phyloP scores from a whole-genome alignment of 2,888 invertebrate genomes.

The Antheraea yamamai region DNA sequence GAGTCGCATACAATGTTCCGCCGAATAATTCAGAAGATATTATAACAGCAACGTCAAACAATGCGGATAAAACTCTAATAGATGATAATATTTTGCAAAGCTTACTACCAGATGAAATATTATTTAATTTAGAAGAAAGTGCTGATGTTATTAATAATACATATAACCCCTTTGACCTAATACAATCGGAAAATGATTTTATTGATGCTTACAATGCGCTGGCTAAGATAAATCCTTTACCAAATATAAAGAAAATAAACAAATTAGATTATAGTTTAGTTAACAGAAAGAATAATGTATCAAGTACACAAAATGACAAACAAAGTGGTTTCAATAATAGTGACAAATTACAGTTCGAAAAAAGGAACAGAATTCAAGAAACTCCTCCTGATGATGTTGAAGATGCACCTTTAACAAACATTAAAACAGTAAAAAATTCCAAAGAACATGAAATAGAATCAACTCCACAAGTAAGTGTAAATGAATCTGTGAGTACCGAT shows the following conservation, averaged over 20 bases:
- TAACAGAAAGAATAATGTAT: neutral
- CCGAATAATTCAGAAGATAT: conserved; percentile 45
- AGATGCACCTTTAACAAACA: neutral
- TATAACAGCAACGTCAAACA: conserved; percentile 58
- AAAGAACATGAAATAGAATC: neutral
- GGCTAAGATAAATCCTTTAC: conserved; percentile 68
- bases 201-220: conserved; percentile 76
- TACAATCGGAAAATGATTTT: conserved; percentile 74
- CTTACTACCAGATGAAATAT: conserved; percentile 46
- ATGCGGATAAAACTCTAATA: conserved; percentile 55
- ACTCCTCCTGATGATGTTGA: neutral
- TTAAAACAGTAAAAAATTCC: neutral
- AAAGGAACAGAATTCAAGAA: neutral
- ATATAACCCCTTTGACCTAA: conserved; percentile 55
- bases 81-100: conserved; percentile 63
- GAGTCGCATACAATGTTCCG: conserved; percentile 23
- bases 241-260: conserved; percentile 53
- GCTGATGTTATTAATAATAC: conserved; percentile 31
- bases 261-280: conserved; percentile 23
- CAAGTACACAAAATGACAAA: neutral
- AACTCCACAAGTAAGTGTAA: neutral
- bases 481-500: neutral
- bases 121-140: conserved; percentile 30
- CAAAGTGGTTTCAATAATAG: neutral
- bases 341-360: neutral